Base-by-base conservation (phyloP, 2,113 vertebrate species). In the Carollia perspicillata region DNA sequence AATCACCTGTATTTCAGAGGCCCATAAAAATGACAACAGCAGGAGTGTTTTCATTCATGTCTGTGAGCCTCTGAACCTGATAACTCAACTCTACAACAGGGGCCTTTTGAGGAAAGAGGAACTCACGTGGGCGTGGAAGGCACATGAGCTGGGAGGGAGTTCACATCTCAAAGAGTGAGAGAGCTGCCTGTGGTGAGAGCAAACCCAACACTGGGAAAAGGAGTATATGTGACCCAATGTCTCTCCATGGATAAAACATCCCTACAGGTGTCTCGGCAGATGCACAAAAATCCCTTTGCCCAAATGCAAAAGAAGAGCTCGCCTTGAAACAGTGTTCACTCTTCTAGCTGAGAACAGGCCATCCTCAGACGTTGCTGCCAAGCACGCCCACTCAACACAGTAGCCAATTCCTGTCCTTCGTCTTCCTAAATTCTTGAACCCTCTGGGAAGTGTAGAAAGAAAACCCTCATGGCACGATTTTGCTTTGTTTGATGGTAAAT, bases 1-100 rank as follows among this genome's bases (percentile, higher is more conserved):
- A 95, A 94, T 95, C 94, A 83, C 85, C 20, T 35, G 69, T 74
- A 95, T 97, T 96, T 96, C 96, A 95, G 94, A 97, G 85, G 72
- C 88, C 63, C 89, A 94, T 96, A 93, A 95, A 97, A 95, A 96
- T 91, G 94, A 90, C 89, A 95, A 93, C 22, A 93, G 72, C 37
- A 18, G 74, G 80, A 11, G 30, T 91, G 90, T 60, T 97, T 94
- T 87, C 44, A 85, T 92, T 86, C 68, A 95, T 74, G 88, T 88
- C 49, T 72, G 2, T 26, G 72, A 69, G 78, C 44, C 68, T 89
- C 78, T 40, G 85, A 79, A 89, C 95, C 94, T 91, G 97, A 95
- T 97, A 97, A 95, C n/a, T 1, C 28, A 30, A 3, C 35, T 65
- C 44, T n/a, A 95, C 94, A 97, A 97, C 47, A 53, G 85, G 17